Conservation (phyloP, 2,113 vertebrate species). For the Dicentrarchus labrax region DNA sequence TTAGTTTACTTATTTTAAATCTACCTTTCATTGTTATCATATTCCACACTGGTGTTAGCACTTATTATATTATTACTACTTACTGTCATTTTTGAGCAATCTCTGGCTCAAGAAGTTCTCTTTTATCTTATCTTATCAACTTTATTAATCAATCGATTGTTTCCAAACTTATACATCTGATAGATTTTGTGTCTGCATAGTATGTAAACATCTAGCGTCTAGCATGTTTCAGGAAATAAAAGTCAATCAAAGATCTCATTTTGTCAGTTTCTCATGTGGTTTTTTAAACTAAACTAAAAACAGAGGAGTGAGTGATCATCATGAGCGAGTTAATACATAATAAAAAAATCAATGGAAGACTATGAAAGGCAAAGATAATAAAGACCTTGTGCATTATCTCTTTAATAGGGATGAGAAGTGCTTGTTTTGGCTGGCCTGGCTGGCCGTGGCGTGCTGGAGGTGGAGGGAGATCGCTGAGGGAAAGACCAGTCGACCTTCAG, state of each 20-base stretch:
- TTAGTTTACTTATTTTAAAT: no score
- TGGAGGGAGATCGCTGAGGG: constrained; percentile 25
- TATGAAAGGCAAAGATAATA: no score
- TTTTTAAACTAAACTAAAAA: neutral
- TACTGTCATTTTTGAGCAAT: no score
- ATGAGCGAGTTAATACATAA: neutral
- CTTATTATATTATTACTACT: no score
- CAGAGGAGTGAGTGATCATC: neutral
- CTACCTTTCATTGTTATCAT: no score
- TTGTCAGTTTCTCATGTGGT: neutral
- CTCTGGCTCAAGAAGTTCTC: no score
- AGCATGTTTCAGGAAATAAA: neutral
- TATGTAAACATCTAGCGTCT: neutral
- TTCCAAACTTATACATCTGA: neutral
- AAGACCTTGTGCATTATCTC: neutral
- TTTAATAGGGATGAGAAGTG: constrained; percentile 14
- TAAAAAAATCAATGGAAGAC: neutral
- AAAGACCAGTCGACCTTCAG: constrained; percentile 62
- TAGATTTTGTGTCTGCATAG: neutral
- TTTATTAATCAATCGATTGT: neutral
- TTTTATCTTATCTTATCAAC: no score
- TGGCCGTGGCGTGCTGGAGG: constrained; percentile 5
- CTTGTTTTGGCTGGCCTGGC: constrained; percentile 28
- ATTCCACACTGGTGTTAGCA: no score
- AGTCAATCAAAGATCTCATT: neutral